Conservation (phyloP, 2,888 invertebrate species). For the Drosophila maculinotata region DNA sequence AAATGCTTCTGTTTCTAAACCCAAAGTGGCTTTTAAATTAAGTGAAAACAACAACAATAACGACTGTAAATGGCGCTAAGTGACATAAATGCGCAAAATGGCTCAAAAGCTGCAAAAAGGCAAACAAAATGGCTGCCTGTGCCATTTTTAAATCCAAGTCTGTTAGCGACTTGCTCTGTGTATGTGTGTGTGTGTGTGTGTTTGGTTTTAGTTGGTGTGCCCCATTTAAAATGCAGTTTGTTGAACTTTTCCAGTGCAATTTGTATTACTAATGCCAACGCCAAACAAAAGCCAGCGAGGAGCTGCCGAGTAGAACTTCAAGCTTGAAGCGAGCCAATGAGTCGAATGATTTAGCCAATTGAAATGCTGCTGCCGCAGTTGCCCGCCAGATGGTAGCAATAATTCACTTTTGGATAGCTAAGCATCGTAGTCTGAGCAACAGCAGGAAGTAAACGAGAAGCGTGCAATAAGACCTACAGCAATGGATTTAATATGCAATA, state of each 20-base stretch:
- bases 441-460: slow-evolving; percentile 19
- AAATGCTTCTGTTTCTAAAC: neutral
- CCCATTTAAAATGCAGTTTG: slow-evolving; percentile 67
- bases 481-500: slow-evolving; percentile 71
- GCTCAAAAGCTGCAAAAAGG: slow-evolving; percentile 17
- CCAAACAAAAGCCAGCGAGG: slow-evolving; percentile 57
- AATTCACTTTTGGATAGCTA: slow-evolving; percentile 59
- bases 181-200: slow-evolving; percentile 10
- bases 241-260: slow-evolving; percentile 69
- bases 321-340: slow-evolving; percentile 61
- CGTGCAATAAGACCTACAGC: slow-evolving; percentile 26
- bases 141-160: slow-evolving; percentile 40
- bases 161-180: slow-evolving; percentile 10
- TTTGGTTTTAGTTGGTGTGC: slow-evolving; percentile 37
- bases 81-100: slow-evolving; percentile 32
- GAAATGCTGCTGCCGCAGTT: slow-evolving; percentile 48
- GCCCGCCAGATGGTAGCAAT: slow-evolving; percentile 58
- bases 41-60: slow-evolving; percentile 7
- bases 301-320: slow-evolving; percentile 2
- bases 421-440: slow-evolving; percentile 5
- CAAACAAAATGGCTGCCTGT: slow-evolving; percentile 43
- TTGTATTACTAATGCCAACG: slow-evolving; percentile 67
- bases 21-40: slow-evolving; percentile 13
- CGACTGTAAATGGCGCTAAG: slow-evolving; percentile 13
- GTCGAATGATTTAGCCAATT: slow-evolving; percentile 74